Evolutionary conservation across 92 coral and sea anemone species (phyloP), one percentile per base, ranked within the genome.

Genomic region (Actinostola sp.): DNA sequence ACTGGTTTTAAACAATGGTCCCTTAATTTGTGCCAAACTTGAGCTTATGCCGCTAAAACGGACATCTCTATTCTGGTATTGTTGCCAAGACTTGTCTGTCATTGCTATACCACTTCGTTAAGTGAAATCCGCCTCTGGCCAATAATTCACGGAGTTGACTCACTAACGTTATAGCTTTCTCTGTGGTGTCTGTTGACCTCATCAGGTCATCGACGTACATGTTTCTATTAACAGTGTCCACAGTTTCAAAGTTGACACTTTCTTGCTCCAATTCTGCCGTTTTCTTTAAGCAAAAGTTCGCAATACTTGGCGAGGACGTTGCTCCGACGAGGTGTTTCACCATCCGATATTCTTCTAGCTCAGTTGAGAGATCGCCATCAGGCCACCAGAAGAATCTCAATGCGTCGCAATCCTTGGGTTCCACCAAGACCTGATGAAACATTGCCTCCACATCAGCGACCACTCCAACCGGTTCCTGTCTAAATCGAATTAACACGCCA

Each of bases 401-500:
- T 12, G 73, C 85, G 32, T 79, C 74, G 25, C 82, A 43, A 54
- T 86, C 84, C n/a, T 58, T 71, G 5, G 84, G 92, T 2, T 76
- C 88, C 41, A 86, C 86, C 26, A 42, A 53, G n/a, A 81, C 91
- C 35, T 81, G 87, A 32, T 74, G 70, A 51, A 85, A 86, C 82
- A 82, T 72, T 29, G 52, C 82, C 53, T 86, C 91, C 0, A 81
- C 61, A 58, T 75, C 81, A 0, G 80, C 91, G 3, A 75, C 66
- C 4, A 76, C 17, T 5, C 63, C 91, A 10, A 75, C 45, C 26
- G 24, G 32, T n/a, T 86, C 69, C 45, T 67, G 76, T 15, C 91
- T 26, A 30, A 86, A 86, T 16, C 80, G 80, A 38, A 33, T 68
- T n/a, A 76, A 72, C 21, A 81, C 81, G 6, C 87, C 86, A 34